These are phyloP conservation scores for Gastrophysa polygoni DNA, from an alignment of 2,888 invertebrate genomes.

Conservation along the genomic window DNA sequence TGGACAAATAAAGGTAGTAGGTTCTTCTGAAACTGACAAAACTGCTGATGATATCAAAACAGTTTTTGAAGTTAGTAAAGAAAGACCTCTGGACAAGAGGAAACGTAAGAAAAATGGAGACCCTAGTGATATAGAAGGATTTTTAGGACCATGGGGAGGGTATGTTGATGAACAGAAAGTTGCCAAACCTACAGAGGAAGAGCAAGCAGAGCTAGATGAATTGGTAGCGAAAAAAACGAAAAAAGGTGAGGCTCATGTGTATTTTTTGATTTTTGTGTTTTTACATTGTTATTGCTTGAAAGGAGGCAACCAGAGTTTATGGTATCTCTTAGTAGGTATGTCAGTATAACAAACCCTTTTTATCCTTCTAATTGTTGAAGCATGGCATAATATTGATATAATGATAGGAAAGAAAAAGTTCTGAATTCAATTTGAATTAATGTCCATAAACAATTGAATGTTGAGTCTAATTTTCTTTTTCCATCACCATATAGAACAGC, in stretches of 20 bases:
- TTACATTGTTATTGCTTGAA: neutral
- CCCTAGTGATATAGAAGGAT: slow-evolving; percentile 91
- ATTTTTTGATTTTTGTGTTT: neutral
- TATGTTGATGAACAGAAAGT: slow-evolving; percentile 88
- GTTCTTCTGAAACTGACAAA: slow-evolving; percentile 74
- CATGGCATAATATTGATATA: too few species aligned
- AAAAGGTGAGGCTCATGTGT: slow-evolving; percentile 61
- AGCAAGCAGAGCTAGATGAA: slow-evolving; percentile 93
- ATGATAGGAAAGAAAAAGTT: too few species aligned
- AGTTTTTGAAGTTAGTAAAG: slow-evolving; percentile 85
- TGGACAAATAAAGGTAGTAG: slow-evolving; percentile 58
- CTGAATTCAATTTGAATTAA: too few species aligned
- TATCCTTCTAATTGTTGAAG: too few species aligned
- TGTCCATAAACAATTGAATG: too few species aligned
- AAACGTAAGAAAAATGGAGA: slow-evolving; percentile 89
- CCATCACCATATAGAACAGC: too few species aligned
- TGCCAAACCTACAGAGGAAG: slow-evolving; percentile 90
- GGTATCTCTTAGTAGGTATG: too few species aligned
- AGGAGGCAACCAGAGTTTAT: too few species aligned
- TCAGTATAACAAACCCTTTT: too few species aligned
- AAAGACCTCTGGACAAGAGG: slow-evolving; percentile 70
- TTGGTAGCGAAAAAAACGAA: slow-evolving; percentile 90
- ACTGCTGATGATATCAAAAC: slow-evolving; percentile 63
- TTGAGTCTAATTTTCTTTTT: too few species aligned
- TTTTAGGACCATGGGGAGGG: slow-evolving; percentile 97